A percentile compares a stretch with the other conserved stretches of the same genome.
Conservation (phyloP, 2,113 vertebrate species). For the Crocuta crocuta region DNA sequence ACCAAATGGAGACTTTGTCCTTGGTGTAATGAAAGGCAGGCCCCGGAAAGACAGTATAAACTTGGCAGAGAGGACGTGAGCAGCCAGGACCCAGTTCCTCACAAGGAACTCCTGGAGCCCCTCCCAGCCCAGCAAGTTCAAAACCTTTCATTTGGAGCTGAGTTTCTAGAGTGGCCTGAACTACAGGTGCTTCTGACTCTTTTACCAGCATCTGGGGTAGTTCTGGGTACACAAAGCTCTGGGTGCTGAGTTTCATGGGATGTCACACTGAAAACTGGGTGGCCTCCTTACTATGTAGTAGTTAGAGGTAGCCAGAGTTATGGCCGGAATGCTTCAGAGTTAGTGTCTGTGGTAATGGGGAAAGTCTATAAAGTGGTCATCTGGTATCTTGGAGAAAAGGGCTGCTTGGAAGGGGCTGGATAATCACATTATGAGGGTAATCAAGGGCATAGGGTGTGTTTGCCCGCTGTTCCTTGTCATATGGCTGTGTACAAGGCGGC, state of each 20-base stretch:
- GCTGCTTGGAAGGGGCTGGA: neutral
- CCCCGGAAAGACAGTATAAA: neutral
- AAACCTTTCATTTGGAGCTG: neutral
- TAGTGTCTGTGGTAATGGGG: neutral
- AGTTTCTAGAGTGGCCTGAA: neutral
- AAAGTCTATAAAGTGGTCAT: neutral
- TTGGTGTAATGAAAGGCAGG: neutral
- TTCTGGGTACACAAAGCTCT: neutral
- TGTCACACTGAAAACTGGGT: neutral
- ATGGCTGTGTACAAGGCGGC: neutral
- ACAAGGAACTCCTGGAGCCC: neutral
- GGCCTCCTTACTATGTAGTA: fast-evolving
- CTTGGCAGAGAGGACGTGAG: neutral
- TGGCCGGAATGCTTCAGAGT: neutral
- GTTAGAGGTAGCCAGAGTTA: neutral
- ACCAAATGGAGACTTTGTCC: neutral
- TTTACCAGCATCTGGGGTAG: neutral
- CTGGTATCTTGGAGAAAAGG: neutral
- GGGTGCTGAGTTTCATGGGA: neutral
- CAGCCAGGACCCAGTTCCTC: neutral
- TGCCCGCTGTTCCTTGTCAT: neutral
- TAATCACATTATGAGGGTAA: neutral
- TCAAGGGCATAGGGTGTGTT: neutral
- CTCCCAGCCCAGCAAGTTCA: neutral
- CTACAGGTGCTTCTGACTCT: neutral